Evolutionary conservation across 1,140 invertebrate species (phyloP).

Genomic region (Hylaeus anthracinus): DNA sequence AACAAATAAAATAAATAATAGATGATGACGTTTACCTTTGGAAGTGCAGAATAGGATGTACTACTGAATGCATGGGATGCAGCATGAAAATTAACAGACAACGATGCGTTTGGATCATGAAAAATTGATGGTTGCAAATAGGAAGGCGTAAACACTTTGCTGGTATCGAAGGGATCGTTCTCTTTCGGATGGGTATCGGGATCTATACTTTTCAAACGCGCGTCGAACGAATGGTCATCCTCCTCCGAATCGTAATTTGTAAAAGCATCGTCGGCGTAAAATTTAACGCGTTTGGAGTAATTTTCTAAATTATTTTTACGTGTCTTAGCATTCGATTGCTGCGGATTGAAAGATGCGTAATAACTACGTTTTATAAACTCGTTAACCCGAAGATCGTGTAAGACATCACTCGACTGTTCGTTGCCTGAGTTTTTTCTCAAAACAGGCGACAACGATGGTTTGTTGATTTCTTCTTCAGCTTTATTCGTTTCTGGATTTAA

Average conservation of each 20-base stretch:
- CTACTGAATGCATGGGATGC: constrained; percentile 67
- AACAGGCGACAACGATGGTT: constrained; percentile 10
- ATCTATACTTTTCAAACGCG: constrained; percentile 33
- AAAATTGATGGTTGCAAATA: constrained; percentile 61
- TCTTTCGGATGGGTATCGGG: constrained; percentile 41
- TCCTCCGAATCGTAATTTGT: constrained; percentile 2
- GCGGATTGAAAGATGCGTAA: background rate
- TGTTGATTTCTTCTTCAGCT: constrained; percentile 21
- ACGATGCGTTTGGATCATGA: constrained; percentile 54
- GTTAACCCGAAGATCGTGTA: constrained; percentile 22
- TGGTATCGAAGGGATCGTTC: constrained; percentile 74
- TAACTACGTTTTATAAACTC: constrained; percentile 20
- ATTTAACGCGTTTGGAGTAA: constrained; percentile 4
- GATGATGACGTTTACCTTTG: constrained; percentile 74
- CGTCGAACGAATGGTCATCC: constrained; percentile 1
- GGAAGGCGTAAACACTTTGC: constrained; percentile 66
- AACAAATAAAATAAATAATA: constrained; percentile 63
- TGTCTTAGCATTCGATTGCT: background rate
- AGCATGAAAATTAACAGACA: constrained; percentile 57
- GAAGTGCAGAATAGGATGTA: constrained; percentile 69
- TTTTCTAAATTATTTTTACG: background rate
- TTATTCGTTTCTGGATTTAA: constrained; percentile 9
- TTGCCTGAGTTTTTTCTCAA: background rate
- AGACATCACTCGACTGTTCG: constrained; percentile 9
- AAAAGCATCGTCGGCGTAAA: constrained; percentile 22